Percentiles rank a stretch among this genome's conserved stretches.
Evolutionary conservation across 2,797 vertebrate genomes (phyloP).

Genomic region (Ptychobarbus kaznakovi): DNA sequence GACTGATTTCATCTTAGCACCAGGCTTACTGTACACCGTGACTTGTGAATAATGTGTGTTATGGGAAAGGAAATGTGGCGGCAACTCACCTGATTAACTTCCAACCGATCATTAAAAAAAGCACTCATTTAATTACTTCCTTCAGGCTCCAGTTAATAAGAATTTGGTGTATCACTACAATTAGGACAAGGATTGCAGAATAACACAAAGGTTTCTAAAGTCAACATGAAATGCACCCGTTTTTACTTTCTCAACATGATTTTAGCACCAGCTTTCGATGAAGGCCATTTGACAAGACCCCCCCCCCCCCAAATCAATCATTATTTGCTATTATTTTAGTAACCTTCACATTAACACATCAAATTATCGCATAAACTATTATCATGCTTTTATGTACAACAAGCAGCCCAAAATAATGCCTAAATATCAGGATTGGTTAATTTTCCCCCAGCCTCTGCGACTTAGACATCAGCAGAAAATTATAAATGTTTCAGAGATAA

Average conservation of each 20-base stretch:
- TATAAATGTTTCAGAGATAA: neutral
- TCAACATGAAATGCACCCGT: constrained; percentile 14
- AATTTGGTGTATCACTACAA: neutral
- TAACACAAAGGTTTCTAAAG: constrained; percentile 9
- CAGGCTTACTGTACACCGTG: neutral
- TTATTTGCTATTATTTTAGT: neutral
- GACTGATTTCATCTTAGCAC: constrained; percentile 35
- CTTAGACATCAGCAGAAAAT: neutral
- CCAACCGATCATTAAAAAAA: constrained; percentile 27
- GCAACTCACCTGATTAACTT: constrained; percentile 42
- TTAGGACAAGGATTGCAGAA: neutral
- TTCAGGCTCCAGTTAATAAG: constrained; percentile 16
- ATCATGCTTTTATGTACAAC: neutral
- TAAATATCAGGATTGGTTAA: neutral
- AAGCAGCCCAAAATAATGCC: neutral
- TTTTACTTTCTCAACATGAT: neutral
- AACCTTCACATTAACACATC: neutral
- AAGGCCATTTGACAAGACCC: neutral
- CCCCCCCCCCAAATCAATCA: neutral
- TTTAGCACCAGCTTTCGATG: neutral
- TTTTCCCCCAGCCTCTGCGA: neutral
- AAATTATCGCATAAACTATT: neutral
- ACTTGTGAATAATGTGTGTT: constrained; percentile 2
- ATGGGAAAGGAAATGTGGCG: constrained; percentile 4
- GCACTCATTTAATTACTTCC: constrained; percentile 6